Evolutionary conservation across 2,888 invertebrate species (phyloP).

Genomic region (Oeneis ivallda): DNA sequence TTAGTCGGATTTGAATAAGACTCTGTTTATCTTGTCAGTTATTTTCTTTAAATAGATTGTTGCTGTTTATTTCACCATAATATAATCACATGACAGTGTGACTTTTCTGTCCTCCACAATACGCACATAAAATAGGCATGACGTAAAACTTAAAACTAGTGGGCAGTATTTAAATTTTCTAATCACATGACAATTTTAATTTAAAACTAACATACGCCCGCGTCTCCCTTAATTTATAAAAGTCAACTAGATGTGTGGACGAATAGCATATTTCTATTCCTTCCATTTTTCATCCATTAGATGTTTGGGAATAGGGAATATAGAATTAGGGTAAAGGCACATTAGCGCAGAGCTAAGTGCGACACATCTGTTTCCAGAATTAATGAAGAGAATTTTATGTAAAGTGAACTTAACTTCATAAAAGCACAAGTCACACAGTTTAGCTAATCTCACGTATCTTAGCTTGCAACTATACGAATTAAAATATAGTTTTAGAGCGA

Average conservation of each 20-base stretch:
- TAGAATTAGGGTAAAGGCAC: neutral
- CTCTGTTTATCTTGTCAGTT: too few species aligned
- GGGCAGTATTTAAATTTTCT: constrained; percentile 45
- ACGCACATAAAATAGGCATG: neutral
- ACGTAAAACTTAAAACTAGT: constrained; percentile 50
- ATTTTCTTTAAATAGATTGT: too few species aligned
- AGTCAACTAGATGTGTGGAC: neutral
- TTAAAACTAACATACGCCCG: constrained; percentile 5
- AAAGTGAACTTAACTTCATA: too few species aligned
- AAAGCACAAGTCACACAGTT: too few species aligned
- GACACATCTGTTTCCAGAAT: neutral
- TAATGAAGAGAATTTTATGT: neutral
- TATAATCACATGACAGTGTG: too few species aligned
- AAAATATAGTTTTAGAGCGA: too few species aligned
- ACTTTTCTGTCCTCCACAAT: neutral
- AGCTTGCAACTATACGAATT: too few species aligned
- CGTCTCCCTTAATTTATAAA: neutral
- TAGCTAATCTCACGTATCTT: too few species aligned
- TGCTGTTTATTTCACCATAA: too few species aligned
- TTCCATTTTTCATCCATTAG: neutral
- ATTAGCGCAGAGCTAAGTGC: neutral
- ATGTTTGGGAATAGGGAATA: neutral
- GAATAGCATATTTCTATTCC: neutral
- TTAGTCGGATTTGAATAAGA: too few species aligned
- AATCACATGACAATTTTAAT: constrained; percentile 41